Evolutionary conservation across 2,113 vertebrate genomes (phyloP).

Genomic region (Saccopteryx leptura): DNA sequence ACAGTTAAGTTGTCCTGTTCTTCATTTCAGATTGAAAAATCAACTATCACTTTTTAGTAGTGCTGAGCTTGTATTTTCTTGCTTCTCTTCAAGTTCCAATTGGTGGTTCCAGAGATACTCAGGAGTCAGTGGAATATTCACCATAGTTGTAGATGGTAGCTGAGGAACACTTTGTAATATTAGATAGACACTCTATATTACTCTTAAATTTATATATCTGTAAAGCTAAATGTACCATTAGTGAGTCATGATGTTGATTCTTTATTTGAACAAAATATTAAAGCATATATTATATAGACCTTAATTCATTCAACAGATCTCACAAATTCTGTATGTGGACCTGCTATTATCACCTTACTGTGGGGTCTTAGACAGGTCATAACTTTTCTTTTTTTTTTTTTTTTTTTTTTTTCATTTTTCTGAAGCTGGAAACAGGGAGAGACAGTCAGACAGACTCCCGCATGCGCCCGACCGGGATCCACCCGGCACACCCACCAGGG

Average conservation of each 20-base stretch:
- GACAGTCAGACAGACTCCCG: no score
- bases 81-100: background rate
- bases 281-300: background rate
- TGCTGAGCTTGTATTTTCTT: background rate
- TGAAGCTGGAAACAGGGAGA: no score
- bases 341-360: background rate
- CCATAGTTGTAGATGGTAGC: background rate
- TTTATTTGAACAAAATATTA: constrained; percentile 37
- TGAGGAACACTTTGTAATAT: background rate
- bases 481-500: no score
- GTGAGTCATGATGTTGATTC: constrained; percentile 8
- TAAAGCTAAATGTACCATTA: background rate
- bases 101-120: background rate
- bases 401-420: no score
- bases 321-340: background rate
- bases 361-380: background rate
- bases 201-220: background rate
- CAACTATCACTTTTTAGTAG: background rate
- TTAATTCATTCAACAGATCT: background rate
- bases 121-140: background rate
- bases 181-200: background rate
- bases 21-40: constrained; percentile 1
- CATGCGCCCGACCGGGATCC: no score
- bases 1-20: background rate
- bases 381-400: no score